phyloP scores from a whole-genome alignment of 2,113 vertebrate species.

The Trichechus manatus region DNA sequence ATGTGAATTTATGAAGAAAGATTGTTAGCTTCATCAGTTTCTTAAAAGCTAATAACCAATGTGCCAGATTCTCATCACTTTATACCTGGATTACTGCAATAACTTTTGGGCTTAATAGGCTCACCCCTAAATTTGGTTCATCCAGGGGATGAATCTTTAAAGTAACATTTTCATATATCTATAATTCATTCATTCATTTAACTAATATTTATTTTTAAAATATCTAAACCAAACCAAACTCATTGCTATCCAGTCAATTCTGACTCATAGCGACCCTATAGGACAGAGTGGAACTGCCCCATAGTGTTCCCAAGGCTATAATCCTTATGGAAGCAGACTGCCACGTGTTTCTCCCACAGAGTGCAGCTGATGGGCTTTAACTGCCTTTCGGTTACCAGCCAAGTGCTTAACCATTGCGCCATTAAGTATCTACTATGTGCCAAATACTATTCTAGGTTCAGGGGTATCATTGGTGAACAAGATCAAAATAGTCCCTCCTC shows the following conservation, averaged over 20 bases:
- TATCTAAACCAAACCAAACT: neutral
- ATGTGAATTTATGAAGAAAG: neutral
- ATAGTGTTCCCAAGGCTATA: neutral
- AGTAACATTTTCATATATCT: neutral
- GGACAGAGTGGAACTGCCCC: neutral
- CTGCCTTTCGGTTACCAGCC: neutral
- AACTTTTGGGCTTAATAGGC: neutral
- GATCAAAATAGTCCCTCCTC: neutral
- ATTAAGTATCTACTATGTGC: neutral
- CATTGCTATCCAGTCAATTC: too few relatives aligned
- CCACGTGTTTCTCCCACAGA: neutral
- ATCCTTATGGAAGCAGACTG: neutral
- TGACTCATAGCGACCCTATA: too few relatives aligned
- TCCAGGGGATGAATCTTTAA: slow-evolving; percentile 12
- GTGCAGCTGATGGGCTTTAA: neutral
- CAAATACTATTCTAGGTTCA: slow-evolving; percentile 18
- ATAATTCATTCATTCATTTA: neutral
- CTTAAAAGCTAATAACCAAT: slow-evolving; percentile 34
- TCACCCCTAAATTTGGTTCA: neutral
- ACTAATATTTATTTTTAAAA: neutral
- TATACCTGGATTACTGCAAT: neutral
- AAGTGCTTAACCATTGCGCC: neutral
- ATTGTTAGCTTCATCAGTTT: neutral
- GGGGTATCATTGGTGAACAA: neutral
- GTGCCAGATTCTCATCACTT: neutral